These are phyloP conservation scores for Rhea pennata DNA, from an alignment of 2,113 vertebrate genomes.

Conservation along the genomic window DNA sequence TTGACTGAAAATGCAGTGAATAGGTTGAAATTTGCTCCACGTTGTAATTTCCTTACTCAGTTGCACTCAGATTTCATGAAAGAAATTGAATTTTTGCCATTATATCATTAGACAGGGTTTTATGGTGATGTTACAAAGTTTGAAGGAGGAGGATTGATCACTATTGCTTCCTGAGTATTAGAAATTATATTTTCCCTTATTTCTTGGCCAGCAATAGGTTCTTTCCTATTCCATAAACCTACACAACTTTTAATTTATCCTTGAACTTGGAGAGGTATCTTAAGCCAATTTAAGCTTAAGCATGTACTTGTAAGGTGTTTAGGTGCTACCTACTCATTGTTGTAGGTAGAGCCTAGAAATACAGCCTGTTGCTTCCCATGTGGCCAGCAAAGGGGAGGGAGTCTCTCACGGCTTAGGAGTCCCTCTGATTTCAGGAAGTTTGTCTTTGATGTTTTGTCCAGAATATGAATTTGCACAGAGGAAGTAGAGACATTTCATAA, in stretches of 20 bases:
- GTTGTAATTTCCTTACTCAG: background rate
- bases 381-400: background rate
- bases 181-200: background rate
- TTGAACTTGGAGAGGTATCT: background rate
- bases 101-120: background rate
- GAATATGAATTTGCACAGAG: constrained; percentile 8
- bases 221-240: background rate
- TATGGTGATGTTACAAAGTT: background rate
- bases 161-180: background rate
- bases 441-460: background rate
- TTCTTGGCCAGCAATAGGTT: background rate
- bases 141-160: background rate
- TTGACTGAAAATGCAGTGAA: background rate
- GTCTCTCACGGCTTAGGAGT: background rate
- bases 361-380: background rate
- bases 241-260: background rate
- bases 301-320: background rate
- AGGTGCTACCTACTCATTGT: background rate
- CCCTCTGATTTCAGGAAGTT: background rate
- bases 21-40: background rate
- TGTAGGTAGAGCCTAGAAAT: background rate
- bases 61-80: background rate
- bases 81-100: background rate
- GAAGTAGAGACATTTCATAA: background rate
- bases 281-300: background rate